Evolutionary conservation across 35 echinoderm and acorn worm species (phyloP).

Genomic region (Nesometra sesokonis): DNA sequence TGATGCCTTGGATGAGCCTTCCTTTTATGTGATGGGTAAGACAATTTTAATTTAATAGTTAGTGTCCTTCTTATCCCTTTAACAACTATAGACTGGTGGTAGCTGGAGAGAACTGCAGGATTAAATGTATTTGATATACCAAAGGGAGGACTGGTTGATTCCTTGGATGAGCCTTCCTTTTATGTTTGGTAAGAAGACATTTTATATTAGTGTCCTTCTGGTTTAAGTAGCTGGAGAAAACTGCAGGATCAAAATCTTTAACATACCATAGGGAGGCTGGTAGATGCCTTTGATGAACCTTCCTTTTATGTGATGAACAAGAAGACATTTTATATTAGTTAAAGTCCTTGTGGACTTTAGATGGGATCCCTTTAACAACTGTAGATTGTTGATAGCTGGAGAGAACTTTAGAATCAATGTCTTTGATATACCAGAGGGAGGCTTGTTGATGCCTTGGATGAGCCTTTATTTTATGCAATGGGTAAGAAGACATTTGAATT

Average conservation of each 20-base stretch:
- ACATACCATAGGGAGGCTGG: slow-evolving; percentile 31
- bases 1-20: slow-evolving; percentile 36
- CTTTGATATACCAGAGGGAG: slow-evolving; percentile 45
- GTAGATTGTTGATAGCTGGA: slow-evolving; percentile 43
- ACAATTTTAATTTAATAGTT: too few species aligned
- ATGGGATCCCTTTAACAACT: slow-evolving; percentile 87
- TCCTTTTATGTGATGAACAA: slow-evolving; percentile 10
- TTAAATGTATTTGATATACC: slow-evolving; percentile 52
- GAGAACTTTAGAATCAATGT: slow-evolving; percentile 46
- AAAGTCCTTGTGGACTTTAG: too few species aligned
- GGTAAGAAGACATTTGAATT: slow-evolving; percentile 28
- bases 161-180: slow-evolving; percentile 28
- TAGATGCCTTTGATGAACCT: slow-evolving; percentile 36
- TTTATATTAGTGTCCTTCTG: too few species aligned
- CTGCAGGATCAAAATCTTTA: slow-evolving; percentile 57
- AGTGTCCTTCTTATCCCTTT: too few species aligned
- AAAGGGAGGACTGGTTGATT: slow-evolving; percentile 16
- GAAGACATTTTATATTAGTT: too few species aligned
- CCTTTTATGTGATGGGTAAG: slow-evolving; percentile 25
- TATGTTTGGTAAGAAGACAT: slow-evolving; percentile 27
- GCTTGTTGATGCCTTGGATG: slow-evolving; percentile 27
- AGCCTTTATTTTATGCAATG: slow-evolving; percentile 19
- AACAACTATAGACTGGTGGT: slow-evolving; percentile 60
- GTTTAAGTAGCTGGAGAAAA: slow-evolving; percentile 54
- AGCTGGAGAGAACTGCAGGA: slow-evolving; percentile 44